Conservation (phyloP, 2,797 vertebrate species). For the Macrochelys suwanniensis region DNA sequence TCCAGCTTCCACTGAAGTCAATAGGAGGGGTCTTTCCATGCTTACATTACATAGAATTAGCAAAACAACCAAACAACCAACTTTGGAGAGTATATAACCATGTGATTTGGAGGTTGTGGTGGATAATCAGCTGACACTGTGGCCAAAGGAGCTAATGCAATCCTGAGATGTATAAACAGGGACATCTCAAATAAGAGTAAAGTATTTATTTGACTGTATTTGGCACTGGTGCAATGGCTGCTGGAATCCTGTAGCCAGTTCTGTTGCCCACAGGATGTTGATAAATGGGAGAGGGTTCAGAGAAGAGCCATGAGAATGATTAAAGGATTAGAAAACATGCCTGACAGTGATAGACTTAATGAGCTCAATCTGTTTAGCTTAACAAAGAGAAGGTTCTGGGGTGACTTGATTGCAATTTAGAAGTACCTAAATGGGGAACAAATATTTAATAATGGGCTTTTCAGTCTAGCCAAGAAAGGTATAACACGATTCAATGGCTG, state of each 20-base stretch:
- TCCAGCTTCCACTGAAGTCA: neutral
- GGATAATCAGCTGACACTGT: neutral
- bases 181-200: neutral
- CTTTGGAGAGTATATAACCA: neutral
- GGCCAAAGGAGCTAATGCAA: too few species aligned
- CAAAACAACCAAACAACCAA: neutral
- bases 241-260: neutral
- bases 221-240: neutral
- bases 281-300: neutral
- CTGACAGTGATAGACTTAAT: neutral
- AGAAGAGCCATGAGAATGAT: neutral
- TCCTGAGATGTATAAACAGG: neutral
- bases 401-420: neutral
- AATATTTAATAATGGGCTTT: neutral
- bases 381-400: neutral
- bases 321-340: neutral
- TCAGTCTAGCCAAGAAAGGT: neutral
- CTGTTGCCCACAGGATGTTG: neutral
- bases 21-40: neutral
- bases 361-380: neutral
- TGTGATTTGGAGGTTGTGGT: neutral
- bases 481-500: neutral
- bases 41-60: neutral
- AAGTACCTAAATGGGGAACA: neutral
- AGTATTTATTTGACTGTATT: neutral